Percentiles rank a stretch among this genome's conserved stretches.
Evolutionary conservation across 64 coral and sea anemone genomes (phyloP).

Genomic region (Catalaphyllia jardinei): DNA sequence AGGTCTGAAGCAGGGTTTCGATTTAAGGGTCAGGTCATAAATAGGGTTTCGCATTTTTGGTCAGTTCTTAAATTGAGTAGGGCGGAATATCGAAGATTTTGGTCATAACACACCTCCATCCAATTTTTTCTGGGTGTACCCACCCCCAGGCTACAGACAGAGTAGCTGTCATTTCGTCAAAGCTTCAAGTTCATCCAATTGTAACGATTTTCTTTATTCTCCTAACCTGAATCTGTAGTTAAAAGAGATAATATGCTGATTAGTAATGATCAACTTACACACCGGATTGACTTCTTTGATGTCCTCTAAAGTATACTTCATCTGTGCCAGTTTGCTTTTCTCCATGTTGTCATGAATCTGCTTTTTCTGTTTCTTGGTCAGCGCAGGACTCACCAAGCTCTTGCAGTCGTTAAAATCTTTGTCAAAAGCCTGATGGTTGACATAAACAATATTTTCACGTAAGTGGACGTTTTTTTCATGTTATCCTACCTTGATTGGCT

Average conservation of each 20-base stretch:
- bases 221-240: background rate
- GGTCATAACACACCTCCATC: too few species aligned
- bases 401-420: constrained; percentile 83
- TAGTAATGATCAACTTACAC: constrained; percentile 3
- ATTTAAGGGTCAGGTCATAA: too few species aligned
- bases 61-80: too few species aligned
- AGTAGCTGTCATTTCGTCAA: too few species aligned
- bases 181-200: too few species aligned
- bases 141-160: too few species aligned
- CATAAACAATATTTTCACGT: background rate
- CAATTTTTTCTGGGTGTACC: too few species aligned
- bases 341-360: constrained; percentile 67
- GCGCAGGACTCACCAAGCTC: constrained; percentile 68
- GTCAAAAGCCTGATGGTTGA: constrained; percentile 26
- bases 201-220: background rate
- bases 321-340: constrained; percentile 62
- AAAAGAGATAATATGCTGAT: background rate
- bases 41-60: too few species aligned
- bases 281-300: constrained; percentile 76
- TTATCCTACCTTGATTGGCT: background rate
- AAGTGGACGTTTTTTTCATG: background rate
- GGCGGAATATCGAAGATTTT: too few species aligned
- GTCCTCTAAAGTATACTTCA: constrained; percentile 68
- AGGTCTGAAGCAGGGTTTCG: too few species aligned
- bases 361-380: constrained; percentile 75